Evolutionary conservation across 2,888 invertebrate species (phyloP).

Genomic region (Limnephilus lunatus): DNA sequence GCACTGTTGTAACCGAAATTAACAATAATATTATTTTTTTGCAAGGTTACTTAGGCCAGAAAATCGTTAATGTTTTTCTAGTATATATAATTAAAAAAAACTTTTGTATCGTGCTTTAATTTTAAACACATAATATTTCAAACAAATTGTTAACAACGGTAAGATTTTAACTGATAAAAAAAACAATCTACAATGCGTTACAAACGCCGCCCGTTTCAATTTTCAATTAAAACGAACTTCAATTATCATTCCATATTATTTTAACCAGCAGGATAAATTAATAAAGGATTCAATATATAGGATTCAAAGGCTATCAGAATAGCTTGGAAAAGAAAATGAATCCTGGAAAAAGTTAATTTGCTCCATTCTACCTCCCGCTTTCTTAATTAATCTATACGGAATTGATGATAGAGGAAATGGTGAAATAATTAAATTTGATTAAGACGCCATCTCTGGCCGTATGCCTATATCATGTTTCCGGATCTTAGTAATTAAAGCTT

Average conservation of each 20-base stretch:
- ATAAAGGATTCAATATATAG: background rate
- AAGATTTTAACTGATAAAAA: background rate
- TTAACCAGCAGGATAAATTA: background rate
- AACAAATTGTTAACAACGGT: background rate
- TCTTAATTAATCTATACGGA: conserved; percentile 56
- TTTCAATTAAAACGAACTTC: background rate
- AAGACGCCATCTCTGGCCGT: conserved; percentile 49
- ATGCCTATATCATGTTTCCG: conserved; percentile 35
- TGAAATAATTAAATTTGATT: conserved; percentile 54
- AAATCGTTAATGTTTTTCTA: no score
- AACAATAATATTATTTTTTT: no score
- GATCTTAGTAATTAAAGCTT: conserved; percentile 56
- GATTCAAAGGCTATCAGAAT: background rate
- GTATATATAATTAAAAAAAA: no score
- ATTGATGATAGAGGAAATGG: conserved; percentile 54
- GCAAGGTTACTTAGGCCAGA: no score
- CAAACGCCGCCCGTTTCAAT: background rate
- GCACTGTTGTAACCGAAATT: no score
- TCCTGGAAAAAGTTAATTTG: conserved; percentile 20
- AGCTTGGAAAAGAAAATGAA: background rate
- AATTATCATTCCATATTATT: background rate
- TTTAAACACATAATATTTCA: no score
- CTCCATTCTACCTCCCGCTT: background rate
- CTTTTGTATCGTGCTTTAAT: no score
- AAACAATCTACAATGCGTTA: background rate